Percentiles rank a stretch among this genome's conserved stretches.
phyloP scores from a whole-genome alignment of 2,797 vertebrate genomes.

The Pachyuromys duprasi region DNA sequence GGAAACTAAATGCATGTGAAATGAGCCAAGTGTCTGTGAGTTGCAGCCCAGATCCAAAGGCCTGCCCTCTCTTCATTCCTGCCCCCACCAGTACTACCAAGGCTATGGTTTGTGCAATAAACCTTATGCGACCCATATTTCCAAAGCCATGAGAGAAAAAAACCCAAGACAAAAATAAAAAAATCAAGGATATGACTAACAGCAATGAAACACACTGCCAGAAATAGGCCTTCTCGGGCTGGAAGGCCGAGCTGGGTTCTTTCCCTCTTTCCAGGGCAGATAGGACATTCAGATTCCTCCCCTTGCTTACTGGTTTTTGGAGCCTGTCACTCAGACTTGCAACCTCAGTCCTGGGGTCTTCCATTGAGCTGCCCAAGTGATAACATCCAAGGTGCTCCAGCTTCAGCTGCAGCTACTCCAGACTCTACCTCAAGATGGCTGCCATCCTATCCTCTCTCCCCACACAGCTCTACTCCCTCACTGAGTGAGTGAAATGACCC shows the following conservation, averaged over 20 bases:
- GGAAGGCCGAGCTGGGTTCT: background rate
- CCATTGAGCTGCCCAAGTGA: background rate
- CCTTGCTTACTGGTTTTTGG: background rate
- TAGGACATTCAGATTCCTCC: background rate
- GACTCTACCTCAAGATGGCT: background rate
- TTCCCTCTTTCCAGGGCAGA: background rate
- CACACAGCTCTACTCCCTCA: background rate
- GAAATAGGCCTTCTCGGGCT: background rate
- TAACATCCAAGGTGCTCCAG: too few species aligned
- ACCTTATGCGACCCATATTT: background rate
- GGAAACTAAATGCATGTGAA: slow-evolving; percentile 29
- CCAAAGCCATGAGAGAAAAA: background rate
- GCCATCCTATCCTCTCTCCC: background rate
- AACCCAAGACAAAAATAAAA: background rate
- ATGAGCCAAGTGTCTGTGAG: background rate
- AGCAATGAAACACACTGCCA: background rate
- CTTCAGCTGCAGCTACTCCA: background rate
- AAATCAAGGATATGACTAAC: background rate
- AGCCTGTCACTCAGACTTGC: background rate
- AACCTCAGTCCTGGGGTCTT: background rate
- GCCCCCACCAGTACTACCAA: background rate
- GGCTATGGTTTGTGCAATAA: background rate
- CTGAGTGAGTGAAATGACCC: background rate
- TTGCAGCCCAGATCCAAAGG: background rate
- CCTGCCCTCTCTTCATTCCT: background rate